These are phyloP conservation scores for Pandemis heparana DNA, from an alignment of 2,888 invertebrate species.

Conservation along the genomic window DNA sequence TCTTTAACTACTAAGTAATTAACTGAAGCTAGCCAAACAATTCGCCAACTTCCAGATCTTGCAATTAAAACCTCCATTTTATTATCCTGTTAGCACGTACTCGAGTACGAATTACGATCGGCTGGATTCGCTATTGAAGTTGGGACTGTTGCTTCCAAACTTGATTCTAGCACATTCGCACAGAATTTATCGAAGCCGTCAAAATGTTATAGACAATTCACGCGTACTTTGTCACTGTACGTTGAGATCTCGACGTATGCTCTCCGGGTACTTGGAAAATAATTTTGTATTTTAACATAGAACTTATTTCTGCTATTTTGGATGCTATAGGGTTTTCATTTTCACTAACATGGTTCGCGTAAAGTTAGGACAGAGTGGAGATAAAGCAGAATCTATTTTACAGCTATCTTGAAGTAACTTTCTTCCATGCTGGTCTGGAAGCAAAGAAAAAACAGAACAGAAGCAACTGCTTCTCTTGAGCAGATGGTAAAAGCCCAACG, in stretches of 20 bases:
- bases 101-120: neutral
- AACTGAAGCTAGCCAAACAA: neutral
- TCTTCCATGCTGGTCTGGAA: no score
- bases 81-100: neutral
- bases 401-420: no score
- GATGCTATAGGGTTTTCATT: no score
- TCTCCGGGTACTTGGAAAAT: neutral
- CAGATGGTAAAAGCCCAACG: no score
- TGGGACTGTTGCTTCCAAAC: neutral
- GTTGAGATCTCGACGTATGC: neutral
- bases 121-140: neutral
- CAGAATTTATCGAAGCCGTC: neutral
- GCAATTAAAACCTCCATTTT: neutral
- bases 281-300: neutral
- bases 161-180: neutral
- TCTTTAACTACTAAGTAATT: neutral
- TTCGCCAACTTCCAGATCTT: neutral
- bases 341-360: no score
- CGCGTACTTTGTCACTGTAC: neutral
- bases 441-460: no score
- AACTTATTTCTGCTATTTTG: no score
- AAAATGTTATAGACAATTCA: slow-evolving; percentile 1
- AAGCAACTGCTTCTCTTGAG: no score
- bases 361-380: no score
- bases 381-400: no score